Percentiles rank a stretch among this genome's conserved stretches.
These are phyloP conservation scores for Dryas iulia DNA, from an alignment of 1,140 invertebrate species.

Conservation along the genomic window DNA sequence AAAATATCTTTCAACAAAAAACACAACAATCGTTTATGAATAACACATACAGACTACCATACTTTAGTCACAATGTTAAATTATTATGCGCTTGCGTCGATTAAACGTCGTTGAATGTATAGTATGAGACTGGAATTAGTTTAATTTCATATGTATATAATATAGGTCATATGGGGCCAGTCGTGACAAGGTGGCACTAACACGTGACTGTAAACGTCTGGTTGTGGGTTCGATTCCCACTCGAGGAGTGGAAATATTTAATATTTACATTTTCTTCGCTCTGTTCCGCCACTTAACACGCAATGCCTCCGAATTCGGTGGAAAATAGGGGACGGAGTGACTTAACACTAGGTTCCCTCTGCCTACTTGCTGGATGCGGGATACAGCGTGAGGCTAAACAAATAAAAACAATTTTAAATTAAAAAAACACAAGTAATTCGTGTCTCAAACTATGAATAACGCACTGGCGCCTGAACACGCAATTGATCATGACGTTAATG, in stretches of 20 bases:
- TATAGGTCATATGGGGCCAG: too few relatives aligned
- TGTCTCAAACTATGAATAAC: constrained; percentile 16
- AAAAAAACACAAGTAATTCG: not conserved
- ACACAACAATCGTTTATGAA: constrained; percentile 32
- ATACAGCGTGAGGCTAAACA: too few relatives aligned
- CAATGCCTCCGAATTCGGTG: too few relatives aligned
- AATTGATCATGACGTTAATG: constrained; percentile 36
- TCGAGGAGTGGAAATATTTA: too few relatives aligned
- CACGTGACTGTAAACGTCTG: too few relatives aligned
- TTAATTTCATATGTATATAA: not conserved
- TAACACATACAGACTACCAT: constrained; percentile 30
- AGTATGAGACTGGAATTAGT: constrained; percentile 5
- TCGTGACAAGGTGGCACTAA: too few relatives aligned
- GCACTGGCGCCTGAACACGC: constrained; percentile 21
- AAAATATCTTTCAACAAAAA: not conserved
- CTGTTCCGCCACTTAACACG: too few relatives aligned
- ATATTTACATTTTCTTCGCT: too few relatives aligned
- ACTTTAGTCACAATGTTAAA: constrained; percentile 14
- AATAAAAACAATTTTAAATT: not conserved
- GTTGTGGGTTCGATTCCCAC: too few relatives aligned
- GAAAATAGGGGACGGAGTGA: too few relatives aligned
- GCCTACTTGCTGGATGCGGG: too few relatives aligned
- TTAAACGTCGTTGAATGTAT: constrained; percentile 24
- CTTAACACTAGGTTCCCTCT: too few relatives aligned
- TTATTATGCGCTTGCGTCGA: constrained; percentile 24